A percentile compares a stretch with the other conserved stretches of the same genome.
Evolutionary conservation across 2,888 invertebrate species (phyloP).

Genomic region (Campaea margaritaria): DNA sequence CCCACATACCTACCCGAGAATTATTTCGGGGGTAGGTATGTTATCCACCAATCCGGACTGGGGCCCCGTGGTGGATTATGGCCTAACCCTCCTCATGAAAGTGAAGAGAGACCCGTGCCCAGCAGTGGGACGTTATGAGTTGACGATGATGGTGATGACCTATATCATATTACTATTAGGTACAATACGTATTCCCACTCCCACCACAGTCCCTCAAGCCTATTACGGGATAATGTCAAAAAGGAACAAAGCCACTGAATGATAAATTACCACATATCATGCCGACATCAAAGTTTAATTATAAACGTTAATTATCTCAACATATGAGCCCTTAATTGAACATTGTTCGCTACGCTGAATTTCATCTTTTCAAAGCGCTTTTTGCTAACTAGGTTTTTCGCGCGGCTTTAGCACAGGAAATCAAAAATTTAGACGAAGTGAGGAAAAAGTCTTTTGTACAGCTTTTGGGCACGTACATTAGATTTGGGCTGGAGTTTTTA

Average conservation of each 20-base stretch:
- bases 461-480: no score
- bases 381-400: slow-evolving; percentile 1
- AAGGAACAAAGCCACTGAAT: slow-evolving; percentile 19
- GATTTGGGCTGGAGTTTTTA: no score
- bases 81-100: no score
- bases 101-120: no score
- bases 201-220: background rate
- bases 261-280: slow-evolving; percentile 29
- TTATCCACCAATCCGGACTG: no score
- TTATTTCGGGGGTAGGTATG: no score
- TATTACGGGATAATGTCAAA: slow-evolving; percentile 22
- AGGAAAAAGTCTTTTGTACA: background rate
- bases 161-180: background rate
- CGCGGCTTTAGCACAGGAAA: background rate
- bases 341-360: slow-evolving; percentile 22
- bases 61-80: no score
- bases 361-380: slow-evolving; percentile 22
- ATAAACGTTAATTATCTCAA: slow-evolving; percentile 28
- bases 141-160: no score
- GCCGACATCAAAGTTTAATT: slow-evolving; percentile 32
- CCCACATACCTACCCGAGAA: no score
- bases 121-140: no score
- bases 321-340: slow-evolving; percentile 28
- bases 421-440: background rate
- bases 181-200: background rate